These are phyloP conservation scores for Halictus quadricinctus DNA, from an alignment of 2,888 invertebrate genomes.

Conservation along the genomic window DNA sequence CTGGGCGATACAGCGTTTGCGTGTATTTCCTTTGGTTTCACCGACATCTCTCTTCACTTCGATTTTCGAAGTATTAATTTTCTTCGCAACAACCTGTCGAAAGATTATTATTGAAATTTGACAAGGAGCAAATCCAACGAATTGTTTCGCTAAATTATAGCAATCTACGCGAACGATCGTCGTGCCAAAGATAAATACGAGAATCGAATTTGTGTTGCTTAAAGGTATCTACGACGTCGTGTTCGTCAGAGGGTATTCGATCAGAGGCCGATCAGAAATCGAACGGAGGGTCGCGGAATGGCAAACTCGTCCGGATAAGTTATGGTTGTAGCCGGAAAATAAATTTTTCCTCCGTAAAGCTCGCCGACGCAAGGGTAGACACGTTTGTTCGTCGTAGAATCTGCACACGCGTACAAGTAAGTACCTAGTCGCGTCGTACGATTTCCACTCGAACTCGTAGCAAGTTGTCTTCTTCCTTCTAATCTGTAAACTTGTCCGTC, in stretches of 20 bases:
- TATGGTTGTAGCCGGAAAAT: constrained; percentile 66
- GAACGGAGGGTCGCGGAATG: constrained; percentile 58
- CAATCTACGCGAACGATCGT: not conserved
- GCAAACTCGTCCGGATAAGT: constrained; percentile 59
- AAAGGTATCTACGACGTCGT: not conserved
- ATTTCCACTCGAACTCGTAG: constrained; percentile 6
- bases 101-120: not conserved
- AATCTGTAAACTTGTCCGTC: not conserved
- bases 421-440: constrained; percentile 22
- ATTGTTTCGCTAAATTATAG: not conserved
- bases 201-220: not conserved
- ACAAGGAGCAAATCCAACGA: not conserved
- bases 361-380: constrained; percentile 40
- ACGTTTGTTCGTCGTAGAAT: constrained; percentile 47
- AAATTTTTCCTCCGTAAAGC: constrained; percentile 64
- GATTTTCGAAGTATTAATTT: not conserved
- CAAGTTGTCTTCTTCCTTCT: not conserved
- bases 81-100: no score
- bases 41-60: not conserved
- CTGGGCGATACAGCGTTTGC: not conserved
- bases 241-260: not conserved
- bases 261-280: constrained; percentile 60
- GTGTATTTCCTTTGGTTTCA: not conserved
- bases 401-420: constrained; percentile 9
- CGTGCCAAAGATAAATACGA: not conserved